Percentiles rank a stretch among this genome's conserved stretches.
These are phyloP conservation scores for Merodon equestris DNA, from an alignment of 2,888 invertebrate genomes.

Conservation along the genomic window DNA sequence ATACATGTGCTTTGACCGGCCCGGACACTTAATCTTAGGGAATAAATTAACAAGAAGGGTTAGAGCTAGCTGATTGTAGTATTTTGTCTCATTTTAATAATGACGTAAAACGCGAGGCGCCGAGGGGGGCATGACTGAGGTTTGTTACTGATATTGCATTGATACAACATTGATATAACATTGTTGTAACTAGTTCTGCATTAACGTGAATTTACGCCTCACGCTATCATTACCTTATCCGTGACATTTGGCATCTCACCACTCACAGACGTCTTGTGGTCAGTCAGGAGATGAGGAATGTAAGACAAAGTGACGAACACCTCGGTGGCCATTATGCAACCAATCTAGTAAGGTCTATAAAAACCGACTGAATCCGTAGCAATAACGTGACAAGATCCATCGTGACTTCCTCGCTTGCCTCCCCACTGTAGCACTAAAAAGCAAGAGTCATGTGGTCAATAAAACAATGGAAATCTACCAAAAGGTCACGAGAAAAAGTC, in stretches of 20 bases:
- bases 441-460: conserved; percentile 33
- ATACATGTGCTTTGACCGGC: conserved; percentile 46
- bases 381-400: conserved; percentile 7
- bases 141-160: conserved; percentile 28
- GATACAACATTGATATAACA: conserved; percentile 7
- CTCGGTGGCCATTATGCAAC: too few relatives aligned
- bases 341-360: too few relatives aligned
- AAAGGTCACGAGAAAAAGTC: conserved; percentile 13
- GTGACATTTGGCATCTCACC: too few relatives aligned
- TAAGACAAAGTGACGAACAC: too few relatives aligned
- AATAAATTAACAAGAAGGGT: conserved; percentile 39
- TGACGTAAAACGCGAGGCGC: background rate
- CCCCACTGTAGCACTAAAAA: too few relatives aligned
- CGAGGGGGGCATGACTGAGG: conserved; percentile 26
- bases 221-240: too few relatives aligned
- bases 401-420: background rate
- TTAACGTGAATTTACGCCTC: too few relatives aligned
- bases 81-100: too few relatives aligned
- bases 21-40: conserved; percentile 53
- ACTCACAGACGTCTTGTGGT: too few relatives aligned
- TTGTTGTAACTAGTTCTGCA: too few relatives aligned
- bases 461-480: conserved; percentile 48
- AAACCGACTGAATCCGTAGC: background rate
- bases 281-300: too few relatives aligned
- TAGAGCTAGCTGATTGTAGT: conserved; percentile 10